These are phyloP conservation scores for Araneus ventricosus DNA, from an alignment of 1,140 invertebrate genomes.

Conservation along the genomic window DNA sequence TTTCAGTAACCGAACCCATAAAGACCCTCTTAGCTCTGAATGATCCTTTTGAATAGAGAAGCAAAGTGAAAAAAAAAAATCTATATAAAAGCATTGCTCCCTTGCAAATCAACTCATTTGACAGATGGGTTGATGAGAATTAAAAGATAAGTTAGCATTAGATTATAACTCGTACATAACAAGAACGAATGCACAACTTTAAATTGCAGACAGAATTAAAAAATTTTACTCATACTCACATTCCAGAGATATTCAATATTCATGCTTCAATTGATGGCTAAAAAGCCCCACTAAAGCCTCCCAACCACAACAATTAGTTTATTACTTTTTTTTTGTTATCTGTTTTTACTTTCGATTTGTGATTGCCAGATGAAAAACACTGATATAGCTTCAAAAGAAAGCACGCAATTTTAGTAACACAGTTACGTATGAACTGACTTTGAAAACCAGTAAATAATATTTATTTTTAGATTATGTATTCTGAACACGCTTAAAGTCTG, in stretches of 20 bases:
- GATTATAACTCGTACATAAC: background rate
- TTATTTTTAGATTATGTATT: background rate
- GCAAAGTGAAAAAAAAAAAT: background rate
- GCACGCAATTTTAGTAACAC: background rate
- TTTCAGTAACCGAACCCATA: no score
- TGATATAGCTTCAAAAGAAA: background rate
- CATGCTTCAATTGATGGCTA: background rate
- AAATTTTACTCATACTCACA: slow-evolving; percentile 30
- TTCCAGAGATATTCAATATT: background rate
- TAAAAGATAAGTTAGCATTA: background rate
- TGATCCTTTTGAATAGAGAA: no score
- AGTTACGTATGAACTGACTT: background rate
- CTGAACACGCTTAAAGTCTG: background rate
- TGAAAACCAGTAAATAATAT: background rate
- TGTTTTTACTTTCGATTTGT: slow-evolving; percentile 47
- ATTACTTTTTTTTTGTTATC: slow-evolving; percentile 42
- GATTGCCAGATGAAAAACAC: slow-evolving; percentile 42
- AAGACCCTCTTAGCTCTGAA: no score
- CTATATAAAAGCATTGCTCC: background rate
- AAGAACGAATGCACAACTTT: background rate
- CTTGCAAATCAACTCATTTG: background rate
- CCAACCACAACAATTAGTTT: slow-evolving; percentile 51
- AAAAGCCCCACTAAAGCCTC: slow-evolving; percentile 6
- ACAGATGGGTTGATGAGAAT: background rate
- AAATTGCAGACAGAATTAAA: background rate